Conservation (phyloP, 2,113 vertebrate species). For the Sylvia atricapilla region DNA sequence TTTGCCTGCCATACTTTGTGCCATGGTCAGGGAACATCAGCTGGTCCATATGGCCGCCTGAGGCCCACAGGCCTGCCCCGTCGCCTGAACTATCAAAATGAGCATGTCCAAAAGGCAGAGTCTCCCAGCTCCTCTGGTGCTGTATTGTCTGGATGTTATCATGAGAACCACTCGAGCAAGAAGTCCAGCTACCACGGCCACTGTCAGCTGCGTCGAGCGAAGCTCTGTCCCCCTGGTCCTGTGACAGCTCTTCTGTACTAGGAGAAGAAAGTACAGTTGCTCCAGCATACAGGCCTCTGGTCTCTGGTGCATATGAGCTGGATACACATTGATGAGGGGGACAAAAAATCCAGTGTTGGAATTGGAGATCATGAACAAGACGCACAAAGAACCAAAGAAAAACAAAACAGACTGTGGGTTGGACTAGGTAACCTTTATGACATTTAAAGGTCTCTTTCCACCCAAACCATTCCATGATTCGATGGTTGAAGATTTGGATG, state of each 20-base stretch:
- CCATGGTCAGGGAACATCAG: slow-evolving; percentile 76
- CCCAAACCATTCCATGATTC: neutral
- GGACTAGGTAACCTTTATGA: neutral
- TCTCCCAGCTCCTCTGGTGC: slow-evolving; percentile 96
- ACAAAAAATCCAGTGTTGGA: neutral
- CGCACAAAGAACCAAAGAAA: neutral
- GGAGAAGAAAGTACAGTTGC: slow-evolving; percentile 92
- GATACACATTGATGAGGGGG: neutral
- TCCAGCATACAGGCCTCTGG: slow-evolving; percentile 85
- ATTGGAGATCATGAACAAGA: neutral
- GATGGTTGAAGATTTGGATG: neutral
- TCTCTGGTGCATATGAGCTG: slow-evolving; percentile 90
- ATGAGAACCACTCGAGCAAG: slow-evolving; percentile 96
- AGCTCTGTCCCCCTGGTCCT: slow-evolving; percentile 94
- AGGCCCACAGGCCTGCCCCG: slow-evolving; percentile 77
- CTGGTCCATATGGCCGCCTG: slow-evolving; percentile 77
- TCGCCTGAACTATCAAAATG: slow-evolving; percentile 79
- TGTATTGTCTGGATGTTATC: slow-evolving; percentile 98
- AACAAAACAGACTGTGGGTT: neutral
- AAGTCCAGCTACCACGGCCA: slow-evolving; percentile 97
- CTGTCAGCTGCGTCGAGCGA: slow-evolving; percentile 97
- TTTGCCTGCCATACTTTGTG: slow-evolving; percentile 77
- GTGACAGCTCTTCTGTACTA: slow-evolving; percentile 93
- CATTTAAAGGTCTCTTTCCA: neutral
- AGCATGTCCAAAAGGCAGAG: slow-evolving; percentile 82